Conservation (phyloP, 64 coral and sea anemone genomes). For the Catalaphyllia jardinei region DNA sequence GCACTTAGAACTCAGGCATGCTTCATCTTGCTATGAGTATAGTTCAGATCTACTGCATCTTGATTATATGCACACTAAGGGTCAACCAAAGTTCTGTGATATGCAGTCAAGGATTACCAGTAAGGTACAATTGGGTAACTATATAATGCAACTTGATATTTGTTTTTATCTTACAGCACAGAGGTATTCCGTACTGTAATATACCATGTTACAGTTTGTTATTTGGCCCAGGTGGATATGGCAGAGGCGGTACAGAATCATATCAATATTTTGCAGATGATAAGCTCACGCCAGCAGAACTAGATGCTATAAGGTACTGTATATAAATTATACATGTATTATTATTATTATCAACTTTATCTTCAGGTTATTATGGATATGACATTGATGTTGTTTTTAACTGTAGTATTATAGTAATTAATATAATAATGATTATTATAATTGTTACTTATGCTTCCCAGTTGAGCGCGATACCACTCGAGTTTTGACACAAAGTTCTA, state of each 20-base stretch:
- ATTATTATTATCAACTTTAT: not conserved
- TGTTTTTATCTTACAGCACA: constrained; percentile 52
- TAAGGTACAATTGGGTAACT: too few relatives aligned
- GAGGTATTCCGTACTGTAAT: constrained; percentile 77
- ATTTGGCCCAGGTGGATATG: constrained; percentile 97
- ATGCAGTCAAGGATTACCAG: too few relatives aligned
- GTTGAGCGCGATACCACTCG: too few relatives aligned
- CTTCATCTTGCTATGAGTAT: too few relatives aligned
- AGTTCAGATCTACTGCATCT: too few relatives aligned
- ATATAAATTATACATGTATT: not conserved
- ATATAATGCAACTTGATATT: not conserved
- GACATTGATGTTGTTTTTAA: not conserved
- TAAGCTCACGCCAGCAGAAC: constrained; percentile 65
- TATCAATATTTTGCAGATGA: constrained; percentile 81
- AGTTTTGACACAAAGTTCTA: too few relatives aligned
- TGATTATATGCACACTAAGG: too few relatives aligned
- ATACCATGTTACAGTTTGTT: constrained; percentile 94
- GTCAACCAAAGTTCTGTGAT: too few relatives aligned
- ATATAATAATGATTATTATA: not conserved
- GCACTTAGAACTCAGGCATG: too few relatives aligned
- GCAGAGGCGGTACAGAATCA: constrained; percentile 92
- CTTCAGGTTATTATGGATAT: too few relatives aligned
- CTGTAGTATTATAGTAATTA: not conserved
- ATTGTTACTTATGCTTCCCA: too few relatives aligned
- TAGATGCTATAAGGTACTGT: constrained; percentile 82